These are phyloP conservation scores for Nephrotoma guestfalica DNA, from an alignment of 2,888 invertebrate genomes.

Conservation along the genomic window DNA sequence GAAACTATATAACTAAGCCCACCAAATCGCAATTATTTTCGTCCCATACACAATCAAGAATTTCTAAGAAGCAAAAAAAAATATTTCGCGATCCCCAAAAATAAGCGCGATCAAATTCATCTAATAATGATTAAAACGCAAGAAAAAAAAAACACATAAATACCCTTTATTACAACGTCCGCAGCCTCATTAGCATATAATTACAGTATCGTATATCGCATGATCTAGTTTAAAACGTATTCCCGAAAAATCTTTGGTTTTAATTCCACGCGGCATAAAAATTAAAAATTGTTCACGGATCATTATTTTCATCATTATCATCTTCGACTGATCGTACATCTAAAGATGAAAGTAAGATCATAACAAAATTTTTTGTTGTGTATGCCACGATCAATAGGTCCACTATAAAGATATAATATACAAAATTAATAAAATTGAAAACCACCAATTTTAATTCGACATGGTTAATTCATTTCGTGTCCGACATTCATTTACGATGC, in stretches of 20 bases:
- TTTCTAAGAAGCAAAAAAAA: not conserved
- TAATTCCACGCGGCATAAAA: not conserved
- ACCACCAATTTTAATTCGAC: not conserved
- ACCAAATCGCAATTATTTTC: not conserved
- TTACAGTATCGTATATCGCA: not conserved
- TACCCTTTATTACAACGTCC: not conserved
- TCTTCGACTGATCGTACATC: not conserved
- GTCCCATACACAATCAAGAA: not conserved
- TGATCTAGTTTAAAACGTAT: not conserved
- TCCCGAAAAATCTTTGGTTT: not conserved
- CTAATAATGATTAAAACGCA: not conserved
- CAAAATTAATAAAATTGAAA: not conserved
- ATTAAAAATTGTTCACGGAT: not conserved
- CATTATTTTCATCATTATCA: not conserved
- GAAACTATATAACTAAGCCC: not conserved
- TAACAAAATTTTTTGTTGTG: not conserved
- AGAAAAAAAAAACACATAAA: not conserved
- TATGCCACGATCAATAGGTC: not conserved
- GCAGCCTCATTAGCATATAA: not conserved
- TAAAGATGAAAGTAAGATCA: not conserved
- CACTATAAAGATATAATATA: not conserved
- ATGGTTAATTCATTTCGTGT: not conserved
- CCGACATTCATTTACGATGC: not conserved
- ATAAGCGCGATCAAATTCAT: not conserved
- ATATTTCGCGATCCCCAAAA: not conserved